Base-by-base conservation (phyloP, 2,888 invertebrate species). In the Marronus borbonicus region DNA sequence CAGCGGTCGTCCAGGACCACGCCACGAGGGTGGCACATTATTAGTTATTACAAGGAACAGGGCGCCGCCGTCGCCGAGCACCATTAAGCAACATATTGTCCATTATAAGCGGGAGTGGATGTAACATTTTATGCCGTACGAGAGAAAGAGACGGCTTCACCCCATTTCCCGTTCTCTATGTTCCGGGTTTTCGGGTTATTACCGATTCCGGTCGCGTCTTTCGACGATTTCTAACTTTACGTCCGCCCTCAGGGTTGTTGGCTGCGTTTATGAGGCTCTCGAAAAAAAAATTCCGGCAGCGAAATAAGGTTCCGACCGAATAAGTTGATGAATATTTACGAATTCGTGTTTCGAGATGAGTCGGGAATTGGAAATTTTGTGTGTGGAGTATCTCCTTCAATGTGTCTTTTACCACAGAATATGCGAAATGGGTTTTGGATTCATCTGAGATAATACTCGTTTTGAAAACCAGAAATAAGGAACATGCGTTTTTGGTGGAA, bases 51-150 rank as follows among this genome's bases (percentile, higher is more conserved):
- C 44, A 44, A 44, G 44, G 44, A 44, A 44, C 10, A 12, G 44
- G 44, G 44, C 44, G 44, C 44, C 44, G 8, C 44, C 44, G 44
- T 12, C 44, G 44, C 44, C 44, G 44, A 44, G 44, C 44, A 10
- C 44, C 44, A 44, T 44, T 44, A 44, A 44, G 44, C 84, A 84
- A 84, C 85, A 85, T 85, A 85, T 85, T 85, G 85, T 84, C 84
- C 84, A 85, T 85, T 85, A 85, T 83, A 81, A 44, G 8, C 44
- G 44, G 10, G 44, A 44, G 44, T 44, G 82, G 82, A 81, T 82
- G 84, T 84, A 84, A 82, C 83, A 81, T 44, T 84, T 83, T 82
- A 82, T 81, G 81, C 80, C 82, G 81, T 83, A 84, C 82, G 81
- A 82, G 81, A 81, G 80, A 83, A 83, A 83, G 81, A 81, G 81